Percentiles rank a stretch among this genome's conserved stretches.
These are phyloP conservation scores for Leptodactylus fuscus DNA, from an alignment of 2,113 vertebrate genomes.

Conservation along the genomic window DNA sequence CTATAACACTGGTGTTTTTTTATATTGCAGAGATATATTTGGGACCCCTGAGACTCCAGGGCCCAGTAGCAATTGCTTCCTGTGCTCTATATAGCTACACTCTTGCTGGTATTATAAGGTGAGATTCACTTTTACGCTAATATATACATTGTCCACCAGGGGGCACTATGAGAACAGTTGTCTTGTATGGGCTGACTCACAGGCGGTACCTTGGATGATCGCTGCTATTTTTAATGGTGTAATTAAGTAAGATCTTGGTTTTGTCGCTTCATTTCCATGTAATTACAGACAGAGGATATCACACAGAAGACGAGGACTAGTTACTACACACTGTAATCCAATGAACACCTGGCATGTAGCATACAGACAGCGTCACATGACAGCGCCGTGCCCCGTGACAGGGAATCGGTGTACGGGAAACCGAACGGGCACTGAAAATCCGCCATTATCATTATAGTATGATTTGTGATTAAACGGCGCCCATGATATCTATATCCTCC, in stretches of 20 bases:
- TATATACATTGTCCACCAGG: neutral
- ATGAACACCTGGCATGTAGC: conserved; percentile 26
- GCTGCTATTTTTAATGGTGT: conserved; percentile 29
- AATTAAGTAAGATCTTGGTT: conserved; percentile 40
- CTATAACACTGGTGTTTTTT: too few species aligned
- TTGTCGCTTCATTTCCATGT: conserved; percentile 40
- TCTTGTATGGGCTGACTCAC: conserved; percentile 3
- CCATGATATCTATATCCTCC: too few species aligned
- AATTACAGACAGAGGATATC: conserved; percentile 22
- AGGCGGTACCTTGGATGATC: conserved; percentile 4
- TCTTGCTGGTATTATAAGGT: too few species aligned
- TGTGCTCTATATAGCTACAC: too few species aligned
- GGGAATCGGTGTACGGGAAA: neutral
- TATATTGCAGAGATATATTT: too few species aligned
- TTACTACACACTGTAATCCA: conserved; percentile 41
- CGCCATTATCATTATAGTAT: too few species aligned
- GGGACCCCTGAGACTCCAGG: too few species aligned
- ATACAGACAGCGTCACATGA: neutral
- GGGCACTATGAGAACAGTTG: neutral
- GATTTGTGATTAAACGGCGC: too few species aligned
- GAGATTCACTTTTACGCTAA: too few species aligned
- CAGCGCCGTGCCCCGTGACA: too few species aligned
- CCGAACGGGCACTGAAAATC: too few species aligned
- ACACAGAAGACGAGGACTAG: neutral
- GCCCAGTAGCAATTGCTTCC: too few species aligned